Percentiles rank a stretch among this genome's conserved stretches.
These are phyloP conservation scores for Drosophila gaucha DNA, from an alignment of 2,888 invertebrate species.

Conservation along the genomic window DNA sequence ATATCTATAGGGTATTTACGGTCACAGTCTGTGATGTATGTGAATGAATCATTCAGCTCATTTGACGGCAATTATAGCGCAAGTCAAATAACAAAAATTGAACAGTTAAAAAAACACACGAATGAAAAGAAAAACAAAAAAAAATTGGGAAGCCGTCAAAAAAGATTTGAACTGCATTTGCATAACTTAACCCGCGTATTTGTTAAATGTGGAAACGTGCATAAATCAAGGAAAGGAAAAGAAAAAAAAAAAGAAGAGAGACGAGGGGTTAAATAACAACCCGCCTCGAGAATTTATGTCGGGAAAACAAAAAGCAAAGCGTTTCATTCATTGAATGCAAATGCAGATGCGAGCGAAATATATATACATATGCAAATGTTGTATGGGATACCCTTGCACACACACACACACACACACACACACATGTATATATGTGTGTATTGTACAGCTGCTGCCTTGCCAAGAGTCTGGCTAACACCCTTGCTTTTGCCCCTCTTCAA, in stretches of 20 bases:
- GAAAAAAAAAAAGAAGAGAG: background rate
- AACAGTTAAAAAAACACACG: conserved; percentile 7
- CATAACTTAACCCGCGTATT: conserved; percentile 61
- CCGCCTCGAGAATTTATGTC: conserved; percentile 24
- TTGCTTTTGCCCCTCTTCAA: conserved; percentile 5
- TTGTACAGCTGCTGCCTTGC: conserved; percentile 60
- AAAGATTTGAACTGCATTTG: conserved; percentile 48
- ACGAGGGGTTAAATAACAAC: conserved; percentile 23
- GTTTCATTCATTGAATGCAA: conserved; percentile 72
- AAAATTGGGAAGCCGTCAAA: background rate
- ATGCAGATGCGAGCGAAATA: conserved; percentile 34
- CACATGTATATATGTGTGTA: conserved; percentile 12
- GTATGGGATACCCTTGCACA: conserved; percentile 33
- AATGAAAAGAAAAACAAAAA: background rate
- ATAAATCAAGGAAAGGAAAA: conserved; percentile 42
- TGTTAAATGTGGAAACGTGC: conserved; percentile 12
- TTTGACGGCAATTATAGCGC: conserved; percentile 32
- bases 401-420: conserved; percentile 1
- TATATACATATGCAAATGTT: conserved; percentile 40
- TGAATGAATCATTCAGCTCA: conserved; percentile 31
- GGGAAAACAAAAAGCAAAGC: conserved; percentile 16
- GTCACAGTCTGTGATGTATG: background rate
- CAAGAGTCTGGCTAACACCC: conserved; percentile 43
- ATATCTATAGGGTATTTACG: background rate
- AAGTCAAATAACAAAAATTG: conserved; percentile 39